Conservation (phyloP, 2,888 invertebrate genomes). For the Drosophila maculinotata region DNA sequence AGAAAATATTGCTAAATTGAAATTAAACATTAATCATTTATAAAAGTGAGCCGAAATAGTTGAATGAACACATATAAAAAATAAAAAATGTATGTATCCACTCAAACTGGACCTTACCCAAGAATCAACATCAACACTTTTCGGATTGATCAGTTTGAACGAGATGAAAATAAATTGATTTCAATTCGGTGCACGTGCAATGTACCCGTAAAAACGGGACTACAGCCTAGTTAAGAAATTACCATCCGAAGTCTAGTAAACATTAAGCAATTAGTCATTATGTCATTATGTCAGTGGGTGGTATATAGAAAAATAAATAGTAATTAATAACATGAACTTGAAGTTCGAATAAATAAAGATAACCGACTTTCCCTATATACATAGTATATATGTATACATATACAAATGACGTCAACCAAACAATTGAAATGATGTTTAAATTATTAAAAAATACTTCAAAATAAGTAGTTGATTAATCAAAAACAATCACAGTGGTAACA, state of each 20-base stretch:
- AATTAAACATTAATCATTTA: background rate
- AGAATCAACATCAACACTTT: background rate
- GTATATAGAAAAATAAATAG: background rate
- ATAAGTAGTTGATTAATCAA: background rate
- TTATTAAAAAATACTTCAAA: background rate
- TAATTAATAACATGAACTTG: background rate
- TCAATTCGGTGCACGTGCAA: slow-evolving; percentile 71
- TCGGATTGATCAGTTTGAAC: slow-evolving; percentile 21
- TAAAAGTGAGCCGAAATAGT: too few relatives aligned
- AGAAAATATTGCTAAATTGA: slow-evolving; percentile 8
- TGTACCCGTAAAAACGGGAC: slow-evolving; percentile 43
- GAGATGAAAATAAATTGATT: slow-evolving; percentile 57
- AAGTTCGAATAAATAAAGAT: too few relatives aligned
- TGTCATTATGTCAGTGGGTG: too few relatives aligned
- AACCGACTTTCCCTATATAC: too few relatives aligned
- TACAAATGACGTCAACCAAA: too few relatives aligned
- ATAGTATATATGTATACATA: too few relatives aligned
- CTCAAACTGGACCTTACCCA: background rate
- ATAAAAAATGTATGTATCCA: too few relatives aligned
- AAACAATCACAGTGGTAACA: background rate
- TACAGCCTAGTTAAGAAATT: slow-evolving; percentile 21
- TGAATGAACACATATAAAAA: background rate
- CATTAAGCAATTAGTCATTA: slow-evolving; percentile 17
- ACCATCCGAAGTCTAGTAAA: background rate
- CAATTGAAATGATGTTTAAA: too few relatives aligned